Evolutionary conservation across 1,140 invertebrate species (phyloP).

Genomic region (Diabrotica virgifera): DNA sequence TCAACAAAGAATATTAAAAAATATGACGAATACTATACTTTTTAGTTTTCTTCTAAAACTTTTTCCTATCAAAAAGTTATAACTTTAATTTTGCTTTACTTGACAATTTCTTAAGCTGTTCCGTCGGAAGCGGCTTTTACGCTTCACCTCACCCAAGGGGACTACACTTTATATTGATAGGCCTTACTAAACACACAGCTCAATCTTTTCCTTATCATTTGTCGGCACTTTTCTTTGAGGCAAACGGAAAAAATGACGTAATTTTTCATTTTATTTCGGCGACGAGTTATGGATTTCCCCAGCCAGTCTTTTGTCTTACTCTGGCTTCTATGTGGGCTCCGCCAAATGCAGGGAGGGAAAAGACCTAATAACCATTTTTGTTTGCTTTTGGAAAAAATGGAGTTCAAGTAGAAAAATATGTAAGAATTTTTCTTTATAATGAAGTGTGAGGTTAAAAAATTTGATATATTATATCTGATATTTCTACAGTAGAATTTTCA

Average conservation of each 20-base stretch:
- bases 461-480: too few relatives aligned
- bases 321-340: background rate
- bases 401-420: too few relatives aligned
- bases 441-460: too few relatives aligned
- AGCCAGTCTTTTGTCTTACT: background rate
- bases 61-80: background rate
- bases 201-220: constrained; percentile 3
- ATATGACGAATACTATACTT: too few relatives aligned
- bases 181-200: constrained; percentile 1
- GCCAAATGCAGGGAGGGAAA: background rate
- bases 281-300: background rate
- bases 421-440: too few relatives aligned
- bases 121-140: background rate
- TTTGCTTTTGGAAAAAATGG: background rate
- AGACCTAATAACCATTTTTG: background rate
- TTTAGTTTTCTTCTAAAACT: background rate
- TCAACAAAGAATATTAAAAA: too few relatives aligned
- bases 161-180: constrained; percentile 1
- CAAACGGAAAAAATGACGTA: background rate
- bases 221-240: constrained; percentile 1
- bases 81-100: background rate
- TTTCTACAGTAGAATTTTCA: too few relatives aligned
- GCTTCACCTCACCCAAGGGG: constrained; percentile 1
- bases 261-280: background rate
- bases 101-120: background rate